A percentile compares a stretch with the other conserved stretches of the same genome.
Conservation (phyloP, 2,797 vertebrate species). For the Muscicapa striata region DNA sequence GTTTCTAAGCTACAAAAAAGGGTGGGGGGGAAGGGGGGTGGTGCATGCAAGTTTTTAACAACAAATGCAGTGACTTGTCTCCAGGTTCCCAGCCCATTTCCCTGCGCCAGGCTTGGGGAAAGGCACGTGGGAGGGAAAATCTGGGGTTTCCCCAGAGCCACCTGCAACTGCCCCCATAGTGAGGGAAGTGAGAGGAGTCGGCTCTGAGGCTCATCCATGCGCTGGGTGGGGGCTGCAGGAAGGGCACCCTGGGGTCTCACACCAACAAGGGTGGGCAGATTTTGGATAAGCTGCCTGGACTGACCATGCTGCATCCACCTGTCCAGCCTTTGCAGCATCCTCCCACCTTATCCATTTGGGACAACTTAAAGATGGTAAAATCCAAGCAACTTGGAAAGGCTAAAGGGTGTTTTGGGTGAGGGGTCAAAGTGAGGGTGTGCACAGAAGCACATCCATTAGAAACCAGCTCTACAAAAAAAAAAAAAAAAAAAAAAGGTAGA, state of each 20-base stretch:
- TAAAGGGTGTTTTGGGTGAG: neutral
- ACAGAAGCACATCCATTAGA: neutral
- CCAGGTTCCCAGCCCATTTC: neutral
- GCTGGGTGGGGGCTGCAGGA: neutral
- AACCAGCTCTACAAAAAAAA: neutral
- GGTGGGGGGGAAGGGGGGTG: neutral
- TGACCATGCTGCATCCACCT: neutral
- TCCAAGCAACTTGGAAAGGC: neutral
- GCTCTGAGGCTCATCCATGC: rapidly evolving
- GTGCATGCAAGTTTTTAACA: constrained; percentile 7
- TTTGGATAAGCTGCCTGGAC: neutral
- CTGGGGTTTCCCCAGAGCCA: rapidly evolving
- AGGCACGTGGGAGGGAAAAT: neutral
- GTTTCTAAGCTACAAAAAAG: constrained; percentile 50
- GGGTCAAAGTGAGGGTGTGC: neutral
- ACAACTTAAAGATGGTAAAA: neutral
- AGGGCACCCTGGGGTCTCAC: neutral
- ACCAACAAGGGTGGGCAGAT: neutral
- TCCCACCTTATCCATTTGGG: neutral
- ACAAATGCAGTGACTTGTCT: neutral
- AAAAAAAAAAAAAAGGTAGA: neutral
- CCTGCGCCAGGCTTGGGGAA: neutral
- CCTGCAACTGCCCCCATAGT: rapidly evolving
- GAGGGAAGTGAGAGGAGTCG: rapidly evolving
- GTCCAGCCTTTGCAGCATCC: neutral